Evolutionary conservation across 2,888 invertebrate species (phyloP), one percentile per base, ranked within the genome.

Genomic region (Tryphoninae sp.): DNA sequence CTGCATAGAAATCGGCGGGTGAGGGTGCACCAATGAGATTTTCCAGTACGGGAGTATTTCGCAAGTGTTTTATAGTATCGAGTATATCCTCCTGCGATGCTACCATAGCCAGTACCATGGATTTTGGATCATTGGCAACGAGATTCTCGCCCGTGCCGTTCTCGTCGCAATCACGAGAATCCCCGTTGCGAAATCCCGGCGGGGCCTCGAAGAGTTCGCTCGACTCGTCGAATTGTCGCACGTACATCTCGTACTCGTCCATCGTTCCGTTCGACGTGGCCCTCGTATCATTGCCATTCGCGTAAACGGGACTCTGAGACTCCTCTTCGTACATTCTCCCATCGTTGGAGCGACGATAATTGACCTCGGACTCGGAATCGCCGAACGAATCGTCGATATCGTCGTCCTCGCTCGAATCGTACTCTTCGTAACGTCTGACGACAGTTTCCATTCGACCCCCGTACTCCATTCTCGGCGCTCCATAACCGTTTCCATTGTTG

Each of bases 31-130:
- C 87, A 19, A 90, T 85, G 2, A 91, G 86, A 85, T 90, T 90
- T 45, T 90, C 90, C 72, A 91, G 73, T 8, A 90, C 89, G 0
- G 91, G 89, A 3, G 91, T 91, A 77, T 77, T 88, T 8, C 88
- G 88, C 6, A 91, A 82, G 33, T 89, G 88, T 68, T 90, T 91
- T 13, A 89, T 89, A 9, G 89, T 89, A 13, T 88, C 86, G 40
- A 89, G 73, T 62, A 91, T 89, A 26, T 90, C 88, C 1, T 88
- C 89, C 62, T 91, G 88, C 2, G 89, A 89, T 7, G 89, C 87
- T 6, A 90, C 83, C 85, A 88, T 89, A 9, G 90, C 89, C 6
- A 90, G 78, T 23, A 88, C 80, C 40, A 88, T 79, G 0, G 89
- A 86, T 40, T 89, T 90, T 0, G 84, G 83, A 19, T 88, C 85